Conservation (phyloP, 37 sponge, comb jelly and placozoan genomes). For the Oscarella lobularis region DNA sequence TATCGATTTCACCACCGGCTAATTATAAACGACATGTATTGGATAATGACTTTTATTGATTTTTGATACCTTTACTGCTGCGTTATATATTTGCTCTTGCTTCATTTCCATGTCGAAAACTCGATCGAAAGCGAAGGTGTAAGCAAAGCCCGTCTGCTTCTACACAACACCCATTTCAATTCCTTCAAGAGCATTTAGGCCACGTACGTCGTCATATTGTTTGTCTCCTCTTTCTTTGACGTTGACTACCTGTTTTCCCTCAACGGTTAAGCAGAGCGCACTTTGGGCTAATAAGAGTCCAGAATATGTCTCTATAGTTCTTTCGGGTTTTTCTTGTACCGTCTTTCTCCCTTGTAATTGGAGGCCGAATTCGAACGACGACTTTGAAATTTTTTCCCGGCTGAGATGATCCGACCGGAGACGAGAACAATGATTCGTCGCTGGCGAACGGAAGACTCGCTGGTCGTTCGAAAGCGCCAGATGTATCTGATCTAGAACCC, state of each 20-base stretch:
- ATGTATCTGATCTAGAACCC: too few relatives aligned
- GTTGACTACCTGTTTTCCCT: too few relatives aligned
- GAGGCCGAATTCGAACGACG: conserved; percentile 65
- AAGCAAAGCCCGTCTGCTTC: too few relatives aligned
- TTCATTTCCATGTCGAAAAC: not conserved
- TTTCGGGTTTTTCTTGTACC: not conserved
- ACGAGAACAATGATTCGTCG: not conserved
- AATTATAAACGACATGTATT: not conserved
- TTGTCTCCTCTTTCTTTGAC: too few relatives aligned
- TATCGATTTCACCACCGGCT: not conserved
- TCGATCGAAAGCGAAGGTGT: conserved; percentile 3
- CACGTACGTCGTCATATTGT: too few relatives aligned
- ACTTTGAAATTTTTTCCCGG: conserved; percentile 66
- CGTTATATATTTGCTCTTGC: not conserved
- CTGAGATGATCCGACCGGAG: not conserved
- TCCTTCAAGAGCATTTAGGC: too few relatives aligned
- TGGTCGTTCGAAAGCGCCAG: too few relatives aligned
- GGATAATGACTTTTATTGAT: not conserved
- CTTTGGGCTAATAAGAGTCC: too few relatives aligned
- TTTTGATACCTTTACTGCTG: not conserved
- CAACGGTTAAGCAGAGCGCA: too few relatives aligned
- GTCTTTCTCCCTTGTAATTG: conserved; percentile 26
- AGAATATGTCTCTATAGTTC: too few relatives aligned
- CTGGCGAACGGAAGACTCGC: too few relatives aligned
- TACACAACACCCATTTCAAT: too few relatives aligned